Conservation (phyloP, 2,888 invertebrate species). For the Mythimna pallens region DNA sequence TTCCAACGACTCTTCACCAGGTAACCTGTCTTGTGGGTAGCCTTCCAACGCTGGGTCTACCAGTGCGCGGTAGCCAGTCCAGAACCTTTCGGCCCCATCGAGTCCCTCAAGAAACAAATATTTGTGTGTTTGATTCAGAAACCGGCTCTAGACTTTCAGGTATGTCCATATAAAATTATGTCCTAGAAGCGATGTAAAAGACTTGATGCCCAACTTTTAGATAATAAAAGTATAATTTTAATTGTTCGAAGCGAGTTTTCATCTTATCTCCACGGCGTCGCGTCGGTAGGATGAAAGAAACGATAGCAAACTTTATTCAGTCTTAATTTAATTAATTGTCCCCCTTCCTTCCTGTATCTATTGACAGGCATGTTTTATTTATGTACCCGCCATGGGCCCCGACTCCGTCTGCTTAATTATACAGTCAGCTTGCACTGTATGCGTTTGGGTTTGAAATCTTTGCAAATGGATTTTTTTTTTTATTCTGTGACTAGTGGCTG, state of each 20-base stretch:
- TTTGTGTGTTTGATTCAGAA: too few relatives aligned
- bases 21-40: too few relatives aligned
- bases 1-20: too few relatives aligned
- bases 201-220: conserved; percentile 43
- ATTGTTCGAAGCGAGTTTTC: conserved; percentile 70
- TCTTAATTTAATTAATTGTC: conserved; percentile 82
- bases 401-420: conserved; percentile 62
- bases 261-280: conserved; percentile 66
- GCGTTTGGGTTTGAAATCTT: conserved; percentile 55
- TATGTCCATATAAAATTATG: not conserved
- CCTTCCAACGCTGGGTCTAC: too few relatives aligned
- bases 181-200: conserved; percentile 20
- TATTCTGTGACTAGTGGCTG: conserved; percentile 10
- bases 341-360: conserved; percentile 71
- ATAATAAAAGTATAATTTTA: conserved; percentile 66
- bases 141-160: too few relatives aligned
- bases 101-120: too few relatives aligned
- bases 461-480: conserved; percentile 40
- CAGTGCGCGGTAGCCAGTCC: too few relatives aligned
- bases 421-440: conserved; percentile 55
- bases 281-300: conserved; percentile 72
- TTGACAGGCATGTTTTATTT: conserved; percentile 76
- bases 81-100: too few relatives aligned
- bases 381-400: conserved; percentile 64
- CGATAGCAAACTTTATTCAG: conserved; percentile 79